Evolutionary conservation across 2,113 vertebrate genomes (phyloP).

Genomic region (Cryptotis parvus): DNA sequence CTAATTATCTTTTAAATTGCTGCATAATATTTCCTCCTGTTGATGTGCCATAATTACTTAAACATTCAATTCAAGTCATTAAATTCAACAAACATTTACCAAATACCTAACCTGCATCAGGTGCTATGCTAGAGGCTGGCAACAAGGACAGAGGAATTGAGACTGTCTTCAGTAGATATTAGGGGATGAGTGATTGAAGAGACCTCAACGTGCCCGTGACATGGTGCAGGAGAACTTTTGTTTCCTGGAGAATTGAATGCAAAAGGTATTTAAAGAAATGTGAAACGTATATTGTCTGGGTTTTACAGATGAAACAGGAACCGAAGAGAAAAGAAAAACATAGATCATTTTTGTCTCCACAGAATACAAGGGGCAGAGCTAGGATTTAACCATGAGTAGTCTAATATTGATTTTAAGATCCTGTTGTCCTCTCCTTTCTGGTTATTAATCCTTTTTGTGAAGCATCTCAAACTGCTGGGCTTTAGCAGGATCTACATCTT

Average conservation of each 20-base stretch:
- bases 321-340: neutral
- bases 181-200: neutral
- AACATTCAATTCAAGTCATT: constrained; percentile 75
- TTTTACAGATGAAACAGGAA: neutral
- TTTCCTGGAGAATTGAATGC: neutral
- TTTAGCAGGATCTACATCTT: neutral
- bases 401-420: neutral
- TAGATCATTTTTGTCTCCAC: neutral
- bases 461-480: neutral
- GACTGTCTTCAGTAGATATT: neutral
- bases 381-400: neutral
- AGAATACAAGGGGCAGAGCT: neutral
- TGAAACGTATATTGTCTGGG: neutral
- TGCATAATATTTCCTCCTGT: constrained; percentile 75
- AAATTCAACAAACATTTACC: constrained; percentile 63
- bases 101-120: constrained; percentile 3
- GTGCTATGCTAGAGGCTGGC: neutral
- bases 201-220: neutral
- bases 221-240: neutral
- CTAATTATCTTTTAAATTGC: constrained; percentile 80
- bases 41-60: constrained; percentile 73
- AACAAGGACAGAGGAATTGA: neutral
- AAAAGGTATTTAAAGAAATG: neutral
- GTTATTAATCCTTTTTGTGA: neutral
- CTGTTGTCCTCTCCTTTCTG: neutral